Percentiles rank a stretch among this genome's conserved stretches.
Evolutionary conservation across 2,888 invertebrate species (phyloP).

Genomic region (Hypsopygia costalis): DNA sequence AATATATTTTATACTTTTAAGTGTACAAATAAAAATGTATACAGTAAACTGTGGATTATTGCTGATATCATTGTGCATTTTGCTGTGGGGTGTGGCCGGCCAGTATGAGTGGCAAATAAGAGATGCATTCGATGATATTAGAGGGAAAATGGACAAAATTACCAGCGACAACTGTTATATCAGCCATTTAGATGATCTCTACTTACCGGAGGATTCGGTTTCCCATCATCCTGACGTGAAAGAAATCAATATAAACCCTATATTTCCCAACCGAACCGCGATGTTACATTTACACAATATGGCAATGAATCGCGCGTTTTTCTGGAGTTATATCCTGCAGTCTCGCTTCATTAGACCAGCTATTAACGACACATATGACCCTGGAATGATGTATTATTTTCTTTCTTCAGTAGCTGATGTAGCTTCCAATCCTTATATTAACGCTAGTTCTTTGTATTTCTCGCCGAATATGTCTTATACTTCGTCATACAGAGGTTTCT

Average conservation of each 20-base stretch:
- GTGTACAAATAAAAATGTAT: conserved; percentile 46
- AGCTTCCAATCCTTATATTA: conserved; percentile 93
- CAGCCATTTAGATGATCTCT: conserved; percentile 90
- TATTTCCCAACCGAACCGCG: conserved; percentile 96
- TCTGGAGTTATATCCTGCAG: conserved; percentile 96
- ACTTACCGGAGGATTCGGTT: conserved; percentile 90
- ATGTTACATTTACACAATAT: conserved; percentile 96
- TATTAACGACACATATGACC: conserved; percentile 95
- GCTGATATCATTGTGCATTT: conserved; percentile 55
- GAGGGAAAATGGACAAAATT: conserved; percentile 90
- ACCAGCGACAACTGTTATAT: conserved; percentile 94
- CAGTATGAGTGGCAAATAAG: conserved; percentile 96
- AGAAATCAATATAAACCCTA: conserved; percentile 95
- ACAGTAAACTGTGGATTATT: conserved; percentile 49
- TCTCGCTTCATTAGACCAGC: conserved; percentile 94
- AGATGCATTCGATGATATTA: conserved; percentile 94
- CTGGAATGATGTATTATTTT: conserved; percentile 99
- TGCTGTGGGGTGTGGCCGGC: conserved; percentile 85
- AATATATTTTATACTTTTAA: too few relatives aligned
- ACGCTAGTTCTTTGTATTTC: conserved; percentile 96
- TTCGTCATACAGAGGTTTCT: conserved; percentile 96
- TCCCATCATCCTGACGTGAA: conserved; percentile 96
- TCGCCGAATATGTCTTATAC: conserved; percentile 96
- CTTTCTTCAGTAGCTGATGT: conserved; percentile 97
- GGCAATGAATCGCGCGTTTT: conserved; percentile 97